Evolutionary conservation across 2,797 vertebrate genomes (phyloP).

Genomic region (Cyprinodon diabolis): DNA sequence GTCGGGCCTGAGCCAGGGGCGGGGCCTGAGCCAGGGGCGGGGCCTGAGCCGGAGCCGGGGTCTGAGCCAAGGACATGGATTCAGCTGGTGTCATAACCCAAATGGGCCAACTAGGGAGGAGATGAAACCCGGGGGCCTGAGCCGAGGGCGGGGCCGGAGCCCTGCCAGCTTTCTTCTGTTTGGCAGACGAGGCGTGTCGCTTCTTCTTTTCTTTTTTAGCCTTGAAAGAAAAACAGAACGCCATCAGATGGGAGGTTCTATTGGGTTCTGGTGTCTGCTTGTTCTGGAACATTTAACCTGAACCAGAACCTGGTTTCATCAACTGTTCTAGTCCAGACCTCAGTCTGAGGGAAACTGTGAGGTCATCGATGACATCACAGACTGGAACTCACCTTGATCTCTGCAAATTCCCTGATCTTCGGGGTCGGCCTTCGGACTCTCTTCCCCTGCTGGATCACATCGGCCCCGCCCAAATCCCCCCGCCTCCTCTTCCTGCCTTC

Average conservation of each 20-base stretch:
- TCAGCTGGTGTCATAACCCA: slow-evolving; percentile 79
- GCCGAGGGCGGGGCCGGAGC: neutral
- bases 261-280: neutral
- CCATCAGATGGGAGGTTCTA: neutral
- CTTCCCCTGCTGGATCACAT: slow-evolving; percentile 27
- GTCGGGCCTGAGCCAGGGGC: fast-evolving
- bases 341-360: neutral
- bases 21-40: too few species aligned
- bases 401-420: slow-evolving; percentile 38
- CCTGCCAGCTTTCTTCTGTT: neutral
- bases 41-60: slow-evolving; percentile 11
- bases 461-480: neutral
- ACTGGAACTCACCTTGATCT: slow-evolving; percentile 35
- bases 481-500: neutral
- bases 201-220: slow-evolving; percentile 32
- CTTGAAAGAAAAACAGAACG: slow-evolving; percentile 33
- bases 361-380: neutral
- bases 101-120: slow-evolving; percentile 57
- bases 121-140: neutral
- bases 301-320: neutral
- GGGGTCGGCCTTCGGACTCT: slow-evolving; percentile 43
- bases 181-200: neutral
- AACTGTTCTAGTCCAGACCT: too few species aligned
- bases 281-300: neutral
- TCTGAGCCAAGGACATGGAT: slow-evolving; percentile 62